Percentiles rank a stretch among this genome's conserved stretches.
Conservation (phyloP, 2,888 invertebrate species). For the Psylliodes chrysocephalus region DNA sequence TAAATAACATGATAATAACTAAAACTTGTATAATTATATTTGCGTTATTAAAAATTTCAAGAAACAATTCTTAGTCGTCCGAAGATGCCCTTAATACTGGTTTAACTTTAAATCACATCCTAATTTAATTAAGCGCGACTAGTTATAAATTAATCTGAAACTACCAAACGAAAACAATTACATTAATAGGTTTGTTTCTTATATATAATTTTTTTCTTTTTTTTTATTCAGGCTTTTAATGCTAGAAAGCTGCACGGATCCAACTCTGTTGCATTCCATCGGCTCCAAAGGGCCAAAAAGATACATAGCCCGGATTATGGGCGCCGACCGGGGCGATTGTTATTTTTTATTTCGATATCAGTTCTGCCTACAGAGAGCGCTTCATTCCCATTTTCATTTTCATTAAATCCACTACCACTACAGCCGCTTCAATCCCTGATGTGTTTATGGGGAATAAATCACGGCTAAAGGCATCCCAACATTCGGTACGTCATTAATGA, state of each 20-base stretch:
- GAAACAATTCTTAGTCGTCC: too few relatives aligned
- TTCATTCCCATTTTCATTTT: conserved; percentile 29
- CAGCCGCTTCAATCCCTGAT: conserved; percentile 8
- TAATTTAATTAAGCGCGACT: too few relatives aligned
- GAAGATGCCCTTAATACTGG: too few relatives aligned
- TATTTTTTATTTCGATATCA: conserved; percentile 53
- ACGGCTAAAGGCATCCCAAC: conserved; percentile 6
- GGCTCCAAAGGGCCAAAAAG: conserved; percentile 44
- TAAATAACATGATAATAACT: too few relatives aligned
- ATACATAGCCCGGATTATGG: conserved; percentile 59
- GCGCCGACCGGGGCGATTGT: conserved; percentile 50
- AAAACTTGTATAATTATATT: too few relatives aligned
- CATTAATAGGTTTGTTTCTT: too few relatives aligned
- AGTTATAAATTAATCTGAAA: too few relatives aligned
- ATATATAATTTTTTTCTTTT: too few relatives aligned
- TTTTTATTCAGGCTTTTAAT: too few relatives aligned
- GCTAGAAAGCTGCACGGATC: background rate
- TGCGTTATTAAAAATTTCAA: too few relatives aligned
- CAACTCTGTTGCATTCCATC: conserved; percentile 57
- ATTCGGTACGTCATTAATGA: conserved; percentile 17
- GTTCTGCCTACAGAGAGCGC: conserved; percentile 25
- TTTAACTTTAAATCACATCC: too few relatives aligned
- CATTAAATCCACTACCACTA: conserved; percentile 15
- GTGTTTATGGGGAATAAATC: conserved; percentile 26
- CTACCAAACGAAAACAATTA: too few relatives aligned